phyloP scores from a whole-genome alignment of 2,888 invertebrate species.

The Pachymerium ferrugineum region DNA sequence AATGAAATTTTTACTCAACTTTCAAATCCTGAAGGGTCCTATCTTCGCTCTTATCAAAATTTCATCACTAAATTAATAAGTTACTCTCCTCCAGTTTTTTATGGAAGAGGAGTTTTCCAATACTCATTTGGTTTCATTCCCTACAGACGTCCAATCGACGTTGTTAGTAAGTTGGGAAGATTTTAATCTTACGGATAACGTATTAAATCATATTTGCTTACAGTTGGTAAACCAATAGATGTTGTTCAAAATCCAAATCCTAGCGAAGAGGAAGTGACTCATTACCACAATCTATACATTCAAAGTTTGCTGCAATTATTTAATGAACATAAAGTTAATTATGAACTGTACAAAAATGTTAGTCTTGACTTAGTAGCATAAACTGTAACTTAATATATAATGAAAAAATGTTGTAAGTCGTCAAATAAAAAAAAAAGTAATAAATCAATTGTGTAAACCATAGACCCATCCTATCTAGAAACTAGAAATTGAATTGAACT shows the following conservation, averaged over 20 bases:
- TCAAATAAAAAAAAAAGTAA: too few relatives aligned
- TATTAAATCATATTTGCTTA: too few relatives aligned
- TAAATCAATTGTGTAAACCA: too few relatives aligned
- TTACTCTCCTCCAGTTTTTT: slow-evolving; percentile 63
- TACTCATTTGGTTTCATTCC: slow-evolving; percentile 84
- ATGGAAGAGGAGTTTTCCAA: slow-evolving; percentile 85
- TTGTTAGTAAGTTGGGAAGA: slow-evolving; percentile 65
- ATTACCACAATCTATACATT: slow-evolving; percentile 69
- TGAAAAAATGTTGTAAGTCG: too few relatives aligned
- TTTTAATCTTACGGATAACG: neutral
- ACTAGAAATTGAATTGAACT: too few relatives aligned
- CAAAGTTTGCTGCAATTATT: slow-evolving; percentile 65
- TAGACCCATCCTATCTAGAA: too few relatives aligned
- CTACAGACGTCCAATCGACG: slow-evolving; percentile 67
- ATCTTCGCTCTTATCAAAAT: slow-evolving; percentile 62
- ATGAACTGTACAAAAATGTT: slow-evolving; percentile 46
- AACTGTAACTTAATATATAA: too few relatives aligned
- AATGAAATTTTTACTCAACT: slow-evolving; percentile 75
- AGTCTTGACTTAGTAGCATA: neutral
- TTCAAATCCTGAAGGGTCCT: slow-evolving; percentile 64
- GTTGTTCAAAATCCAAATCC: slow-evolving; percentile 66
- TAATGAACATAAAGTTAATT: slow-evolving; percentile 72
- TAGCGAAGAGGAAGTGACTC: slow-evolving; percentile 65
- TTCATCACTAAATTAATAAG: slow-evolving; percentile 62
- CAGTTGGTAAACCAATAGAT: slow-evolving; percentile 81